phyloP scores from a whole-genome alignment of 64 coral and sea anemone genomes.

The Montipora efflorescens region DNA sequence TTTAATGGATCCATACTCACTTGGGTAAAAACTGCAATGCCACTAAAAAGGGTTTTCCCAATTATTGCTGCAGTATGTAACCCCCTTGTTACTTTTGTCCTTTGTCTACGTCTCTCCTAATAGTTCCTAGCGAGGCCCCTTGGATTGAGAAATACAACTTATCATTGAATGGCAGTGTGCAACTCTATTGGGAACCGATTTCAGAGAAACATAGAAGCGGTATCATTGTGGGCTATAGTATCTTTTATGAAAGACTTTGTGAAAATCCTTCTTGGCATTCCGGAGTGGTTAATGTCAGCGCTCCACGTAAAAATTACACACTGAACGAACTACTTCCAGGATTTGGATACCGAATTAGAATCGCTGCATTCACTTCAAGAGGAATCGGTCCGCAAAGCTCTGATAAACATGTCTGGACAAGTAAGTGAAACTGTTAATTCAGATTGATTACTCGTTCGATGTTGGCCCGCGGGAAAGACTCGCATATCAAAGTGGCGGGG shows the following conservation, averaged over 20 bases:
- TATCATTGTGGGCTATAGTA: neutral
- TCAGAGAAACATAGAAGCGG: neutral
- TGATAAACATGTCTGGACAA: neutral
- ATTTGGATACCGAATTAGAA: neutral
- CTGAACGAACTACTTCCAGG: neutral
- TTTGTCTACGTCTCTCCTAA: no score
- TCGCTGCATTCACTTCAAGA: neutral
- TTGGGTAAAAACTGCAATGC: neutral
- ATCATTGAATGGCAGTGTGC: neutral
- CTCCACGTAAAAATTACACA: neutral
- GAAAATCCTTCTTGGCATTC: neutral
- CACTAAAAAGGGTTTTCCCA: no score
- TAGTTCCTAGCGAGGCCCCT: neutral
- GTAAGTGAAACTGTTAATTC: neutral
- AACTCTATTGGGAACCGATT: neutral
- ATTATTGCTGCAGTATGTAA: no score
- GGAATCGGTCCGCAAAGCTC: neutral
- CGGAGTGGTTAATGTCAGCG: neutral
- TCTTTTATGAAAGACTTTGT: neutral
- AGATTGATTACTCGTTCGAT: no score
- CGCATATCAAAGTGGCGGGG: no score
- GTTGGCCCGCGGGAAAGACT: no score
- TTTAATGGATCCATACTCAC: no score
- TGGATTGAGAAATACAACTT: neutral
- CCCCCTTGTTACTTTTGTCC: no score